Percentiles rank a stretch among this genome's conserved stretches.
Evolutionary conservation across 2,113 vertebrate genomes (phyloP).

Genomic region (Zingel zingel): DNA sequence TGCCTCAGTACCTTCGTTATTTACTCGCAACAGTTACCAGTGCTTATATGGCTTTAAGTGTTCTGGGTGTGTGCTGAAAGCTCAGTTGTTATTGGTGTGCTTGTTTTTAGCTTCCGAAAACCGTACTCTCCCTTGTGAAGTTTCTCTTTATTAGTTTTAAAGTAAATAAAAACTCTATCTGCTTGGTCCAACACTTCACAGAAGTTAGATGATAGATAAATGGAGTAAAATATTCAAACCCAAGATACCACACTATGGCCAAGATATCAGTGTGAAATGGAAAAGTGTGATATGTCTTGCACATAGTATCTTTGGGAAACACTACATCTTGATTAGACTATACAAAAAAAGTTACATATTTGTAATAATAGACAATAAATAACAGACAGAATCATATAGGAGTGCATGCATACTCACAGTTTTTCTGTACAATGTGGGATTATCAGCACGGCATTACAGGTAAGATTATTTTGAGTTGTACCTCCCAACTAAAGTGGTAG

Average conservation of each 20-base stretch:
- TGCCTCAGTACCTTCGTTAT: not conserved
- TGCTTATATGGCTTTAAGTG: constrained; percentile 18
- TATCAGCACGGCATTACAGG: not conserved
- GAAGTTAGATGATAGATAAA: not conserved
- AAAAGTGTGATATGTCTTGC: no score
- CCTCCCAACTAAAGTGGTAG: no score
- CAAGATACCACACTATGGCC: not conserved
- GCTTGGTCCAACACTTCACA: not conserved
- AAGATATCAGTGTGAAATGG: no score
- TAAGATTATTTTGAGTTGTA: not conserved
- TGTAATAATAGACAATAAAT: no score
- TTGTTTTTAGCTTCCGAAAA: not conserved
- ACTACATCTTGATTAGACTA: no score
- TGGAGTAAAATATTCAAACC: not conserved
- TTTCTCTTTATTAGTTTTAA: not conserved
- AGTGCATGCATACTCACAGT: not conserved
- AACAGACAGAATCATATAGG: not conserved
- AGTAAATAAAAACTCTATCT: not conserved
- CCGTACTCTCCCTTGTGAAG: not conserved
- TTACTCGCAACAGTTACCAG: constrained; percentile 2
- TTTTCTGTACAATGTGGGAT: not conserved
- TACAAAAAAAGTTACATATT: no score
- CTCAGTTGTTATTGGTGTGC: not conserved
- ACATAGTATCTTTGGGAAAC: not conserved
- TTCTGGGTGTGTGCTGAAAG: not conserved